Percentiles rank a stretch among this genome's conserved stretches.
Conservation (phyloP, 2,888 invertebrate species). For the Nymphalis urticae region DNA sequence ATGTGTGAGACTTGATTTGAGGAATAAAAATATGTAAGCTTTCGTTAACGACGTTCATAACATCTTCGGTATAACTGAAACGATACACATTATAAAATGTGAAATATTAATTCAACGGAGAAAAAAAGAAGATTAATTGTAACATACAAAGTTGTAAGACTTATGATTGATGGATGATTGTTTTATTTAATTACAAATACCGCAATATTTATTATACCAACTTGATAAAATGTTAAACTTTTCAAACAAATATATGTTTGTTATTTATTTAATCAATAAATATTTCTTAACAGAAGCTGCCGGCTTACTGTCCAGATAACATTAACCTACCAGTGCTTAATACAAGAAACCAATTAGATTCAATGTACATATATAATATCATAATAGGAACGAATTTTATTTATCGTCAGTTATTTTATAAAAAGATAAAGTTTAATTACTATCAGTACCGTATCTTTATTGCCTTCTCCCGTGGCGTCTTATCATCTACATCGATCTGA, state of each 20-base stretch:
- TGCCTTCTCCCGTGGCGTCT: slow-evolving; percentile 50
- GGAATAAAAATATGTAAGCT: slow-evolving; percentile 4
- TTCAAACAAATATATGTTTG: too few species aligned
- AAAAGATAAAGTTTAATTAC: slow-evolving; percentile 49
- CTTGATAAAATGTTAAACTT: too few species aligned
- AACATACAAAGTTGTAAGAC: too few species aligned
- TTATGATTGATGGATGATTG: too few species aligned
- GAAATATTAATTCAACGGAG: too few species aligned
- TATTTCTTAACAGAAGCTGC: not conserved
- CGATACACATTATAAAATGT: too few species aligned
- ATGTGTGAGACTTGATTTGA: slow-evolving; percentile 24
- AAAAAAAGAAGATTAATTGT: too few species aligned
- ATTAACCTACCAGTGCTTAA: slow-evolving; percentile 8
- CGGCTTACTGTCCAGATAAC: slow-evolving; percentile 2
- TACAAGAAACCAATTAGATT: slow-evolving; percentile 30
- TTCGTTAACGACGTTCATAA: too few species aligned
- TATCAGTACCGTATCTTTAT: slow-evolving; percentile 50
- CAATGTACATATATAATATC: slow-evolving; percentile 26
- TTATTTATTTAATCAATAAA: too few species aligned
- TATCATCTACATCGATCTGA: slow-evolving; percentile 47
- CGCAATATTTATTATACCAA: too few species aligned
- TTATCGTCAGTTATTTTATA: slow-evolving; percentile 41
- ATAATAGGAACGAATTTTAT: slow-evolving; percentile 43
- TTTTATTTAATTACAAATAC: too few species aligned
- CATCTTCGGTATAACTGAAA: not conserved